Base-by-base conservation (phyloP, 2,113 vertebrate genomes). In the Paradisaea rubra region DNA sequence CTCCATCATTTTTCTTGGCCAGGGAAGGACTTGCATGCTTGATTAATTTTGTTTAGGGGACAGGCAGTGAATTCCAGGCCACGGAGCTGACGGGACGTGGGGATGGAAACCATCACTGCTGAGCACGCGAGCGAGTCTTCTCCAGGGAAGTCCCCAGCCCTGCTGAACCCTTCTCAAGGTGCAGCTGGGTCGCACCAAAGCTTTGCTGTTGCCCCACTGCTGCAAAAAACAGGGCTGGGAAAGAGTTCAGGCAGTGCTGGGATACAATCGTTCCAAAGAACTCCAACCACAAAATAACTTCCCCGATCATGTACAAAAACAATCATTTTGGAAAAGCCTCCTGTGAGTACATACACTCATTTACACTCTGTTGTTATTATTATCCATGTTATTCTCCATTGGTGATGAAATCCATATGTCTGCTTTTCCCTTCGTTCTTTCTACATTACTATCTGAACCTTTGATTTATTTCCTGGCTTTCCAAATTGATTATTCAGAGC, bases 321-420 rank as follows among this genome's bases (percentile, higher is more conserved):
- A 95, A 89, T 94, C 50, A 8, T 88, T 93, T 86, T 95, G 93
- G 88, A 96, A 94, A 88, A 88, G 92, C 94, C 94, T 93, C 89
- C 54, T 56, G 92, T 76, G 70, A 66, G 86, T 60, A 49, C 89
- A 96, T 84, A 79, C 35, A 91, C 94, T 90, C 96, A 94, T 95
- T 95, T 94, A 90, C 94, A 90, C 54, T 57, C 94, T 89, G 91
- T 92, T 96, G 93, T 96, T 95, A 76, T 94, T 96, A 79, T 94
- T 94, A 41, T 91, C 78, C 88, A 31, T 82, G 94, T 88, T 94
- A 72, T 94, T 96, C 95, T 89, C 69, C 57, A 7, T 53, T 82
- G 68, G 50, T 96, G 96, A 98, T 98, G 97, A 97, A 95, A 96
- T 97, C 98, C 97, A 95, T 97, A 97, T 96, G 97, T 95, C 95